A percentile compares a stretch with the other conserved stretches of the same genome.
Conservation (phyloP, 2,113 vertebrate genomes). For the Rhodinocichla rosea region DNA sequence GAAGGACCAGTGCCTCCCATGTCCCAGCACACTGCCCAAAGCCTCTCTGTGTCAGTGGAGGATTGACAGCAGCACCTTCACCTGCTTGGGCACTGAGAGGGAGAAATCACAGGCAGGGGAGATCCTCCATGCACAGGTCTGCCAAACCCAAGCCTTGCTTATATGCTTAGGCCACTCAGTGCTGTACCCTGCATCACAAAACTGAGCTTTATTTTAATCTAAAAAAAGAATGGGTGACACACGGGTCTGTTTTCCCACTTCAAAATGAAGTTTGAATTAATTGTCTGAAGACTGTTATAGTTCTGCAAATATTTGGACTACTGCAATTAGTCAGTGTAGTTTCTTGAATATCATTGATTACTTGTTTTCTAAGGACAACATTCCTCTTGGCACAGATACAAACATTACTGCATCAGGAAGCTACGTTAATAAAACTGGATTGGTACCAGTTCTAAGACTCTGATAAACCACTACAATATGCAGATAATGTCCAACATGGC, state of each 20-base stretch:
- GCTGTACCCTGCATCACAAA: not conserved
- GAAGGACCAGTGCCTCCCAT: not conserved
- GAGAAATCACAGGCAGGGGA: not conserved
- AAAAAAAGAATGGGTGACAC: not conserved
- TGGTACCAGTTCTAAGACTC: not conserved
- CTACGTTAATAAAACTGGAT: not conserved
- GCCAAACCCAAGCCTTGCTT: not conserved
- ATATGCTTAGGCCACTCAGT: not conserved
- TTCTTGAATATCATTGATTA: not conserved
- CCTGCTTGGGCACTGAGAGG: not conserved
- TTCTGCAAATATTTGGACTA: not conserved
- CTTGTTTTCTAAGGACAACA: not conserved
- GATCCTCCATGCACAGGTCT: not conserved
- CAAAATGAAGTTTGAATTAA: not conserved
- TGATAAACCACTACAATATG: not conserved
- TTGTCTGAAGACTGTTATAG: not conserved
- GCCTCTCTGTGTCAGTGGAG: accelerated
- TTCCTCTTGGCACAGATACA: not conserved
- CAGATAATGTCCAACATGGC: not conserved
- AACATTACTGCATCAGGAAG: not conserved
- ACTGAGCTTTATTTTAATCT: not conserved
- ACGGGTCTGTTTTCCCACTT: not conserved
- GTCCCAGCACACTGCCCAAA: not conserved
- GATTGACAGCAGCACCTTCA: accelerated
- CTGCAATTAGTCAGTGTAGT: not conserved